phyloP scores from a whole-genome alignment of 2,113 vertebrate genomes.

The Abramis brama region DNA sequence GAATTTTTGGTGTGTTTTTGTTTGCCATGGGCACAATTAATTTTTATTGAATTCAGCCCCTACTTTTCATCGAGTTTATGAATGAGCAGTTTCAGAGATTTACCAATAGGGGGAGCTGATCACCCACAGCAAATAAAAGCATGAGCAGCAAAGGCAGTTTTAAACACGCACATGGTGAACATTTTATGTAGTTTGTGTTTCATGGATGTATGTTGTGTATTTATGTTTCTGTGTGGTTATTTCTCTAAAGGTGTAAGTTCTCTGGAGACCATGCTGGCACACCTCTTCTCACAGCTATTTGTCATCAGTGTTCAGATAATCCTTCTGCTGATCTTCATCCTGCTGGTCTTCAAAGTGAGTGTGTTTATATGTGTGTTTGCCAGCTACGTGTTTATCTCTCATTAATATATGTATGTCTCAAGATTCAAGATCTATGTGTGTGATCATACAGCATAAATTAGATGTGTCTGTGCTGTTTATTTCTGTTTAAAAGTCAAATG shows the following conservation, averaged over 20 bases:
- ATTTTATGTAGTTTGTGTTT: not conserved
- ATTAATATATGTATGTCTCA: constrained; percentile 20
- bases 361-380: not conserved
- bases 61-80: not conserved
- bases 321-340: constrained; percentile 77
- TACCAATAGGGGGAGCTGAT: constrained; percentile 8
- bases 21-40: not conserved
- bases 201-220: not conserved
- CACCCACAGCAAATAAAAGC: not conserved
- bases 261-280: constrained; percentile 80
- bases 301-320: constrained; percentile 80
- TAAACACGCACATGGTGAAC: not conserved
- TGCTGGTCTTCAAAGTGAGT: constrained; percentile 78
- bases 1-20: too few species aligned
- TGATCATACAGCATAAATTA: not conserved
- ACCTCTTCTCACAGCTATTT: constrained; percentile 80
- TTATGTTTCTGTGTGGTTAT: not conserved
- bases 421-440: not conserved
- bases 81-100: not conserved
- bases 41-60: not conserved
- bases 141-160: not conserved
- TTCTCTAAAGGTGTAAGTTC: constrained; percentile 75
- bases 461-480: not conserved
- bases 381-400: not conserved
- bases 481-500: not conserved